Conservation (phyloP, 2,113 vertebrate genomes). For the Myotis yumanensis region DNA sequence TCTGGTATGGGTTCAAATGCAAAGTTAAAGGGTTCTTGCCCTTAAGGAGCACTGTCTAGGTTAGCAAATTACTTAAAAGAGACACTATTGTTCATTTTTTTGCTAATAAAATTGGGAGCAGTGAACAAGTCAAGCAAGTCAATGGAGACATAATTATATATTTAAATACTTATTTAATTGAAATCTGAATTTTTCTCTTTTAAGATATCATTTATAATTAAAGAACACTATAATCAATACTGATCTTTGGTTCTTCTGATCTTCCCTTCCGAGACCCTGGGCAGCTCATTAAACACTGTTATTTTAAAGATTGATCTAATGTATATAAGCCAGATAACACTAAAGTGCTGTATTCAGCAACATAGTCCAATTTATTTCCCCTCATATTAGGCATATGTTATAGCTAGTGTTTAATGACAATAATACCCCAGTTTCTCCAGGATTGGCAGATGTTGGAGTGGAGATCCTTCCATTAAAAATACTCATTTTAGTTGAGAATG, state of each 20-base stretch:
- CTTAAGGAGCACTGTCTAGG: background rate
- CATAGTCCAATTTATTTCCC: background rate
- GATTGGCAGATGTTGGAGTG: background rate
- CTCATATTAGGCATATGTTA: background rate
- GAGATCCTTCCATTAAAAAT: background rate
- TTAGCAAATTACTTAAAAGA: constrained; percentile 9
- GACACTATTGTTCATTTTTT: background rate
- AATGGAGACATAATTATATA: background rate
- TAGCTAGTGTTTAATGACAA: background rate
- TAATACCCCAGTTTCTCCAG: background rate
- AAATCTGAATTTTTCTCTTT: constrained; percentile 22
- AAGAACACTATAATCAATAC: background rate
- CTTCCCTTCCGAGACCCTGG: background rate
- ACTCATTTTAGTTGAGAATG: background rate
- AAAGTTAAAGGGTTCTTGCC: background rate
- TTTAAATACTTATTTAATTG: constrained; percentile 37
- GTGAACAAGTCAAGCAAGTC: background rate
- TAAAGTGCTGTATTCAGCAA: background rate
- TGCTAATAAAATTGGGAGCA: constrained; percentile 26
- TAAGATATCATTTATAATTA: constrained; percentile 24
- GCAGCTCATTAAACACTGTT: background rate
- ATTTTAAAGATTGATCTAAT: background rate
- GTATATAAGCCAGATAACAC: background rate
- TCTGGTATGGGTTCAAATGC: background rate
- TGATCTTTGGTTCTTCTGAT: background rate